Percentiles rank a stretch among this genome's conserved stretches.
These are phyloP conservation scores for Parazoanthus darwini DNA, from an alignment of 92 coral and sea anemone species.

Conservation along the genomic window DNA sequence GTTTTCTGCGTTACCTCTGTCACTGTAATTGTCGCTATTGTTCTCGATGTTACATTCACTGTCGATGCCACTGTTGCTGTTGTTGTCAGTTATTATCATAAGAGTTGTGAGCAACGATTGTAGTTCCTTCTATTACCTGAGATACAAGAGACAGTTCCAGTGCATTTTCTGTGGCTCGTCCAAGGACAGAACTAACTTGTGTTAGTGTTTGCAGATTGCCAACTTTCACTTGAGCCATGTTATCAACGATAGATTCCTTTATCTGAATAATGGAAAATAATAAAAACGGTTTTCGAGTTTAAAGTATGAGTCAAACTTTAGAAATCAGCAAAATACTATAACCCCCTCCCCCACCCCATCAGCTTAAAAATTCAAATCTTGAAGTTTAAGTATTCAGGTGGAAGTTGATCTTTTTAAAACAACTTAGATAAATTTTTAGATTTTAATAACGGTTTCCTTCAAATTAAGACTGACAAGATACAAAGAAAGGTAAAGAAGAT, in stretches of 20 bases:
- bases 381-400: no score
- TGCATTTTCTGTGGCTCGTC: conserved; percentile 75
- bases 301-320: not conserved
- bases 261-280: conserved; percentile 42
- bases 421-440: no score
- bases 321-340: not conserved
- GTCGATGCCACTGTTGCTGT: no score
- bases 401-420: no score
- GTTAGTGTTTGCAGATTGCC: conserved; percentile 75
- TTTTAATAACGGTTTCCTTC: no score
- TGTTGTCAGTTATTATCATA: no score
- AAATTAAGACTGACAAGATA: no score
- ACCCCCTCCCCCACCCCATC: not conserved
- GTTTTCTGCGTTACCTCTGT: no score
- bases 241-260: conserved; percentile 61
- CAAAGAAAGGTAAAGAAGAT: no score
- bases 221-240: conserved; percentile 52
- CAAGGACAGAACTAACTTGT: conserved; percentile 81
- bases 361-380: no score
- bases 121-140: conserved; percentile 55
- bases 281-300: not conserved
- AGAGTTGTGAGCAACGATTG: not conserved
- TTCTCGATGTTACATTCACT: conserved; percentile 34
- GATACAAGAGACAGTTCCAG: conserved; percentile 58
- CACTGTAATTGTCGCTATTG: no score